phyloP scores from a whole-genome alignment of 2,113 vertebrate genomes.

The Oxyruncus cristatus region DNA sequence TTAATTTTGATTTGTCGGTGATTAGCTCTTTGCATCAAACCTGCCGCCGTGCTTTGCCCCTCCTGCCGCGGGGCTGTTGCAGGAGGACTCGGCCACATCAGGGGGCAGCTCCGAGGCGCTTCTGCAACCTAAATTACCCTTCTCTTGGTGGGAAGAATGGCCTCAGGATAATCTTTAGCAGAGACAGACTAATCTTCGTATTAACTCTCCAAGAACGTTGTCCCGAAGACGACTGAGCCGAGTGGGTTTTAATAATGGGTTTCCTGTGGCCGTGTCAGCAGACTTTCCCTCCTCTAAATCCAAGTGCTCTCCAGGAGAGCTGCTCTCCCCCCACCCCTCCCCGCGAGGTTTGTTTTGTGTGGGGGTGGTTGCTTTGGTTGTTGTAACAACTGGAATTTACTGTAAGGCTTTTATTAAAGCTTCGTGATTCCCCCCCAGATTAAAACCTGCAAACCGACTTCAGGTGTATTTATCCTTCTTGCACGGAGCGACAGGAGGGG shows the following conservation, averaged over 20 bases:
- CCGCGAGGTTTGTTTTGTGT: not conserved
- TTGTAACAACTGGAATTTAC: not conserved
- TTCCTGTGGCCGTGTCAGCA: not conserved
- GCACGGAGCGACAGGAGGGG: constrained; percentile 23
- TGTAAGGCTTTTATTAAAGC: not conserved
- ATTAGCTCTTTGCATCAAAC: not conserved
- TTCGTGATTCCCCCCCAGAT: not conserved
- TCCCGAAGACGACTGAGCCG: not conserved
- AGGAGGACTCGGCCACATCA: fast-evolving
- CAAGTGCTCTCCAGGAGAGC: not conserved
- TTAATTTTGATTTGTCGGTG: not conserved
- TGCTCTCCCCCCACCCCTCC: fast-evolving
- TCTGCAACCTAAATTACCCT: fast-evolving
- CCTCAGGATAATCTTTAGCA: not conserved
- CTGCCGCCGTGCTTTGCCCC: fast-evolving
- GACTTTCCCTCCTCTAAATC: not conserved
- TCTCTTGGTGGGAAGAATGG: not conserved
- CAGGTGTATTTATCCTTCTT: constrained; percentile 32
- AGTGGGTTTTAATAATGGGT: not conserved
- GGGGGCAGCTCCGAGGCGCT: not conserved
- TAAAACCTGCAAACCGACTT: not conserved
- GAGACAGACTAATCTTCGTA: not conserved
- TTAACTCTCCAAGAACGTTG: constrained; percentile 17
- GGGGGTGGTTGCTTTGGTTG: constrained; percentile 13
- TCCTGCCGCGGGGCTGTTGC: fast-evolving